Percentiles rank a stretch among this genome's conserved stretches.
Conservation (phyloP, 2,888 invertebrate genomes). For the Syrista parreyssii region DNA sequence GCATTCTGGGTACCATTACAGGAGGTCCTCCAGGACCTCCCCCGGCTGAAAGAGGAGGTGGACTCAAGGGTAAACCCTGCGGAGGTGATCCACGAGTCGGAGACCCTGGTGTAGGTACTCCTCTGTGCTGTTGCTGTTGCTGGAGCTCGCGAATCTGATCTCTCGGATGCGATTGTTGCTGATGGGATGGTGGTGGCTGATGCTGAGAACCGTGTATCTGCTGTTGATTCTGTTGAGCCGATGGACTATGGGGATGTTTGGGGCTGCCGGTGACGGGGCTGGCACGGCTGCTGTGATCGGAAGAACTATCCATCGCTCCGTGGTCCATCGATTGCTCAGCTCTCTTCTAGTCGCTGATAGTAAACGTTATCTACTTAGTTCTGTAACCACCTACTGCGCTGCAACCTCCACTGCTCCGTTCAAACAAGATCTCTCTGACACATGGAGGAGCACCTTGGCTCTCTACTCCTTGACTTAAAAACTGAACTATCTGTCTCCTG, state of each 20-base stretch:
- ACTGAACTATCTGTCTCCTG: background rate
- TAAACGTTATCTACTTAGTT: background rate
- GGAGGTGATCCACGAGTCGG: constrained; percentile 71
- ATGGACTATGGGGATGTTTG: constrained; percentile 53
- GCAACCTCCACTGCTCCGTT: background rate
- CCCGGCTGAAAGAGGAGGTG: constrained; percentile 73
- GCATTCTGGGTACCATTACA: constrained; percentile 74
- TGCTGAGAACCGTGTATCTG: constrained; percentile 38
- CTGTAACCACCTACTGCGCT: background rate
- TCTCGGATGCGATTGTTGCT: constrained; percentile 42
- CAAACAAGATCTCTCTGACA: background rate
- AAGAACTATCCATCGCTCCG: constrained; percentile 66
- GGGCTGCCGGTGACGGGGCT: constrained; percentile 63
- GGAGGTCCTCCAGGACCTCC: constrained; percentile 66
- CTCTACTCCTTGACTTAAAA: background rate
- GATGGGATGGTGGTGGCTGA: constrained; percentile 58
- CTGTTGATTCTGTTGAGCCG: constrained; percentile 31
- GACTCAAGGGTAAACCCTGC: constrained; percentile 70
- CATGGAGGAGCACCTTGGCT: background rate
- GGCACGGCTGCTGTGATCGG: constrained; percentile 66
- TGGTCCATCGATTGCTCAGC: constrained; percentile 50
- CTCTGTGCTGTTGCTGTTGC: constrained; percentile 63
- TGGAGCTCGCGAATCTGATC: constrained; percentile 49
- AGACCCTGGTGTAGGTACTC: constrained; percentile 67
- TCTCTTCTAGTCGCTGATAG: background rate